A percentile compares a stretch with the other conserved stretches of the same genome.
Evolutionary conservation across 2,113 vertebrate species (phyloP).

Genomic region (Oncorhynchus masou): DNA sequence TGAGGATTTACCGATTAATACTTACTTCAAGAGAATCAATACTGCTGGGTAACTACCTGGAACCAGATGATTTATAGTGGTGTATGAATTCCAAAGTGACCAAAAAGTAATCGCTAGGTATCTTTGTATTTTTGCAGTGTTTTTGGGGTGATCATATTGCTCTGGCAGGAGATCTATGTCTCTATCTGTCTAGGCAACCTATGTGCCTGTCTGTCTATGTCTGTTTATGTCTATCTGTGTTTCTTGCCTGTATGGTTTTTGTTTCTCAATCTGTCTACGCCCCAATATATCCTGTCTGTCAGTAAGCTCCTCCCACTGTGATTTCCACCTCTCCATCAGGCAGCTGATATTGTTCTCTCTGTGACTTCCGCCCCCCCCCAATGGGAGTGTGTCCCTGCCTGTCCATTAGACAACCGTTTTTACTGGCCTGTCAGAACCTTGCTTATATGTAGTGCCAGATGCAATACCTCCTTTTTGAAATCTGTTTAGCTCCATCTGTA

Average conservation of each 20-base stretch:
- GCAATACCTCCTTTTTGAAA: conserved; percentile 10
- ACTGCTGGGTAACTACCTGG: not conserved
- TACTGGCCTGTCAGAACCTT: conserved; percentile 20
- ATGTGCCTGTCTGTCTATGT: conserved; percentile 6
- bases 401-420: conserved; percentile 4
- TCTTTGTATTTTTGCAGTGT: not conserved
- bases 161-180: conserved; percentile 3
- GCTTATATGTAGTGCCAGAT: conserved; percentile 4
- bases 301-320: not conserved
- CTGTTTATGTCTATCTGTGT: not conserved
- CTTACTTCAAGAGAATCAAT: not conserved
- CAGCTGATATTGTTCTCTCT: not conserved
- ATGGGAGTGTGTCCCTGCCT: not conserved
- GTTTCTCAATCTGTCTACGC: not conserved
- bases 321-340: conserved; percentile 1
- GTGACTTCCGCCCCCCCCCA: not conserved
- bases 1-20: conserved; percentile 50
- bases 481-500: conserved; percentile 15
- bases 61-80: not conserved
- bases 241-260: not conserved
- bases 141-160: not conserved
- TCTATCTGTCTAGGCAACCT: not conserved
- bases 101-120: no score
- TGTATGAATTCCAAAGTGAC: not conserved
- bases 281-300: conserved; percentile 1